These are phyloP conservation scores for Apogon hyalosoma DNA, from an alignment of 2,797 vertebrate species.

Conservation along the genomic window DNA sequence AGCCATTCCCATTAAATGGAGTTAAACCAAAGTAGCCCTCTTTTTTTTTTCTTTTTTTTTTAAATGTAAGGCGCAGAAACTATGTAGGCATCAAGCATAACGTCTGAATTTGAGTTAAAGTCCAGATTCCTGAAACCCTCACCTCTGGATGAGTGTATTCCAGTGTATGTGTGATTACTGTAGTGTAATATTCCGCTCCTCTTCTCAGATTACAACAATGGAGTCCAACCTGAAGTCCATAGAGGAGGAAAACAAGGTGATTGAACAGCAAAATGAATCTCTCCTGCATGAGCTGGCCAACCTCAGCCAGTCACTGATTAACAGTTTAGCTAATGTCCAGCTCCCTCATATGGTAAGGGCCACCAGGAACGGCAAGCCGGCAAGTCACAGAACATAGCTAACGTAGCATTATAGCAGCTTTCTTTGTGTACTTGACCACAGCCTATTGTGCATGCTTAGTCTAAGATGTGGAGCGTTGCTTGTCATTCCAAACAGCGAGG, in stretches of 20 bases:
- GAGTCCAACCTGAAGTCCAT: slow-evolving; percentile 99
- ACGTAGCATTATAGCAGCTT: slow-evolving; percentile 48
- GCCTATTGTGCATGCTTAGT: slow-evolving; percentile 65
- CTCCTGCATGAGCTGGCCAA: slow-evolving; percentile 97
- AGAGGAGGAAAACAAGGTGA: slow-evolving; percentile 99
- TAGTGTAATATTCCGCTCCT: slow-evolving; percentile 31
- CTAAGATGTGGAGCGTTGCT: slow-evolving; percentile 52
- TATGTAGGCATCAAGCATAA: too few species aligned
- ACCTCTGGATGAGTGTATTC: not conserved
- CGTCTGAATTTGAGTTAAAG: too few species aligned
- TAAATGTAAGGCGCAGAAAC: too few species aligned
- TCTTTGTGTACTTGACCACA: slow-evolving; percentile 47
- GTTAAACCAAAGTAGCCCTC: too few species aligned
- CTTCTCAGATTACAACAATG: slow-evolving; percentile 95
- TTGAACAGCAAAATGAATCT: slow-evolving; percentile 98
- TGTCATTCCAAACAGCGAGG: slow-evolving; percentile 64
- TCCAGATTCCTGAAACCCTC: too few species aligned
- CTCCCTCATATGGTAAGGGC: slow-evolving; percentile 97
- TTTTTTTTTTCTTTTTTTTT: too few species aligned
- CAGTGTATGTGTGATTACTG: not conserved
- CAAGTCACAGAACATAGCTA: slow-evolving; percentile 74
- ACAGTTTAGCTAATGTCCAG: slow-evolving; percentile 99
- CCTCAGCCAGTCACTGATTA: slow-evolving; percentile 98
- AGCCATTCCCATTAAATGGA: too few species aligned
- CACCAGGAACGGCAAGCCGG: slow-evolving; percentile 84